Evolutionary conservation across 2,113 vertebrate species (phyloP).

Genomic region (Dromiciops gliroides): DNA sequence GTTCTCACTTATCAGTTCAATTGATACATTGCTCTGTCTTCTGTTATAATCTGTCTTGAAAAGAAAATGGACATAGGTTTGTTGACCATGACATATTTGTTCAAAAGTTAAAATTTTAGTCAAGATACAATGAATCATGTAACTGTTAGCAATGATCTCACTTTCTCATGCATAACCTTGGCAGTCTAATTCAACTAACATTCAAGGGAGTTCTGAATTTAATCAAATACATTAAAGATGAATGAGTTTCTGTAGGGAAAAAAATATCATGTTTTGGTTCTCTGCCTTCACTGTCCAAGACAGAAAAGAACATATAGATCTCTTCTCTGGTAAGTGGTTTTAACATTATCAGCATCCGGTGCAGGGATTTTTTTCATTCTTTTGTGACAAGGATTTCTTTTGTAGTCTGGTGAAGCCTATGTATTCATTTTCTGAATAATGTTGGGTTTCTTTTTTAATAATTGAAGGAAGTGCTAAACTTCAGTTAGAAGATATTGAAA

Average conservation of each 20-base stretch:
- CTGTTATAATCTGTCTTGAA: background rate
- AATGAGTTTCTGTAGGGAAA: background rate
- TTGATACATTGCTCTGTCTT: background rate
- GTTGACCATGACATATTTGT: background rate
- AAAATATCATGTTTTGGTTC: background rate
- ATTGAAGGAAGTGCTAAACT: background rate
- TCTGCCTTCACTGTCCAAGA: background rate
- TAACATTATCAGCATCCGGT: background rate
- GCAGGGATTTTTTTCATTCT: background rate
- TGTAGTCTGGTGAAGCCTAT: background rate
- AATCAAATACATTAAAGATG: background rate
- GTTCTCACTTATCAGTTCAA: background rate
- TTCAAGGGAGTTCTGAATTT: background rate
- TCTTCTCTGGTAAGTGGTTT: background rate
- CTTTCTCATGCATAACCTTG: background rate
- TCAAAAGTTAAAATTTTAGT: background rate
- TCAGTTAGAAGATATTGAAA: background rate
- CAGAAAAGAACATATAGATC: background rate
- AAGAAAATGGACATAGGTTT: background rate
- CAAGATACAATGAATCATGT: background rate
- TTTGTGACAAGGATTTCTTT: background rate
- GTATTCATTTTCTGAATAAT: background rate
- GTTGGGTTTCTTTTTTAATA: background rate
- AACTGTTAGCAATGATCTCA: background rate
- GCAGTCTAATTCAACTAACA: background rate